Conservation (phyloP, 2,888 invertebrate species). For the Ferdinandea cuprea region DNA sequence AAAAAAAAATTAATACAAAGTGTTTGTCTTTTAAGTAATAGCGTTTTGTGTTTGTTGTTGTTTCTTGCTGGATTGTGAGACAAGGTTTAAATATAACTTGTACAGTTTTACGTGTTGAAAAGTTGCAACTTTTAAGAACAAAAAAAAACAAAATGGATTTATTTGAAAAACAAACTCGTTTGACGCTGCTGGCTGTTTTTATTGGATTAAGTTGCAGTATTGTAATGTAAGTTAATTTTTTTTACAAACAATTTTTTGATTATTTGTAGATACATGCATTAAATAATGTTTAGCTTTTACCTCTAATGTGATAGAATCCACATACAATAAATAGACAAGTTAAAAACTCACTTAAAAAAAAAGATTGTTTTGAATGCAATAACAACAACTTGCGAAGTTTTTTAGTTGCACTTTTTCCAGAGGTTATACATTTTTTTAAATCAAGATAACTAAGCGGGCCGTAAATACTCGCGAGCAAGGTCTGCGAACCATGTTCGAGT, state of each 20-base stretch:
- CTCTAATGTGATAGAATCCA: too few species aligned
- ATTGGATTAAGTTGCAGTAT: constrained; percentile 63
- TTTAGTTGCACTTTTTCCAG: too few species aligned
- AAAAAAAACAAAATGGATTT: constrained; percentile 31
- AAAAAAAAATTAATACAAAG: neutral
- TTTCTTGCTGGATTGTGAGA: constrained; percentile 10
- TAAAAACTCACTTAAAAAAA: too few species aligned
- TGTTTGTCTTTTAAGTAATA: constrained; percentile 25
- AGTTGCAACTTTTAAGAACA: constrained; percentile 22
- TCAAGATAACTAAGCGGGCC: too few species aligned
- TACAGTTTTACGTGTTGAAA: constrained; percentile 12
- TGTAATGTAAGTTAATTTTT: constrained; percentile 49
- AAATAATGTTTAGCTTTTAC: too few species aligned
- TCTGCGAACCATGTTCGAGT: too few species aligned
- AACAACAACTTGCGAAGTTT: too few species aligned
- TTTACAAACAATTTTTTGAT: neutral
- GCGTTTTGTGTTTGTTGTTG: constrained; percentile 30
- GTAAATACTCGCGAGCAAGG: too few species aligned
- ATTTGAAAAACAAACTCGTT: constrained; percentile 27
- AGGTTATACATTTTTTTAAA: too few species aligned
- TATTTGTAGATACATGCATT: too few species aligned
- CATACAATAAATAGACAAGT: too few species aligned
- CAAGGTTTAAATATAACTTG: constrained; percentile 10
- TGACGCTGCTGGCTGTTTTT: constrained; percentile 29
- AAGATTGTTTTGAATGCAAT: too few species aligned